Evolutionary conservation across 2,113 vertebrate genomes (phyloP), one percentile per base, ranked within the genome.

Genomic region (Coracopsis vasa): DNA sequence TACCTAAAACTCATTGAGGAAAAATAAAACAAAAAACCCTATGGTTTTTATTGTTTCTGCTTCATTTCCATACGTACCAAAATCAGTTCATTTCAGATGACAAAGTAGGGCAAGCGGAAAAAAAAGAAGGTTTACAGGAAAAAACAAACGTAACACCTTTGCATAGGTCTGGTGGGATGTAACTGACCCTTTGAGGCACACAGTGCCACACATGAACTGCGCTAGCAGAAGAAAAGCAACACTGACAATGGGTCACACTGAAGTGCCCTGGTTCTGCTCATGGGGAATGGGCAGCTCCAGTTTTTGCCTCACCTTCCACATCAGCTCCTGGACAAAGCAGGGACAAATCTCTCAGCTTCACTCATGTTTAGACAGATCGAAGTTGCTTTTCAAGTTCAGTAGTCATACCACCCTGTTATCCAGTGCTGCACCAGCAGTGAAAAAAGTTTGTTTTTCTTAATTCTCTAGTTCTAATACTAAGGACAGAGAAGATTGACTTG

Each of bases 201-300:
- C 50, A 19, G 16, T 39, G 58, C 11, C 24, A n/a, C 45, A 33
- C 18, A 5, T 3, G 6, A 31, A 70, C 28, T 37, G 16, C 0
- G 0, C 0, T 0, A 39, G 67, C 66, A 50, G 45, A 60, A 58
- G 29, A 73, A 64, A 51, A 54, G 10, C 33, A 75, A 10, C 45
- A 50, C 60, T 62, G 64, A 29, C 35, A 73, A 18, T 11, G 6
- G 15, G 24, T 21, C 3, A 35, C 25, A 79, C 28, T 67, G 41
- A 84, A 44, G 39, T 10, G 8, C n/a, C 66, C 12, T 41, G 9
- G 17, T 54, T 29, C 39, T 35, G 53, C 27, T 31, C 60, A 65
- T 4, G 15, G 17, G 19, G 19, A 90, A 66, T 7, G 56, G 29
- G 27, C n/a, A 75, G 51, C 16, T 92, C 11, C 16, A 65, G 23